Conservation (phyloP, 23 tunicate genomes). For the Halocynthia aurantium region DNA sequence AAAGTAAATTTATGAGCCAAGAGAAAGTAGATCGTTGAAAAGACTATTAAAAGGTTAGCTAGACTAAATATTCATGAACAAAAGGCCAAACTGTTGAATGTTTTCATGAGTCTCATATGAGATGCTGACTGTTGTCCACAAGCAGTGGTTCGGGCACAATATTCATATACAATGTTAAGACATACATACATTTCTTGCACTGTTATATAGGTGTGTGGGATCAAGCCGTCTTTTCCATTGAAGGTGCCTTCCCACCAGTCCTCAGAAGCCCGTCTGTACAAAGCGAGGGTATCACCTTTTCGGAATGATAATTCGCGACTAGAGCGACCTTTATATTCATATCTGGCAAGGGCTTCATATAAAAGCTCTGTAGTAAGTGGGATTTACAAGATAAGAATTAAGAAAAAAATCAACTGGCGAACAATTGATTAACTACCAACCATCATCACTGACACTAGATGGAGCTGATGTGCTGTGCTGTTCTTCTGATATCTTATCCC, state of each 20-base stretch:
- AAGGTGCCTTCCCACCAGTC: constrained; percentile 91
- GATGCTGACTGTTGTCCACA: too few species aligned
- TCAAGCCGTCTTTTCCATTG: constrained; percentile 80
- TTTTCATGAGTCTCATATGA: too few species aligned
- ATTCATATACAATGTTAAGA: not conserved
- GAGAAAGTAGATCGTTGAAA: not conserved
- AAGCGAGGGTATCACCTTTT: constrained; percentile 54
- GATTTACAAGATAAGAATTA: not conserved
- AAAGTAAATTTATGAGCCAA: not conserved
- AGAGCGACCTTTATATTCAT: constrained; percentile 92
- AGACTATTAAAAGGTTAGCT: constrained; percentile 7
- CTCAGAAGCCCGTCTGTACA: constrained; percentile 52
- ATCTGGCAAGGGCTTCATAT: constrained; percentile 63
- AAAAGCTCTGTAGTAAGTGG: constrained; percentile 41
- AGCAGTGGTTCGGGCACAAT: too few species aligned
- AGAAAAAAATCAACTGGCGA: not conserved
- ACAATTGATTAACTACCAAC: constrained; percentile 6
- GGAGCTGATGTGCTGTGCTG: constrained; percentile 33
- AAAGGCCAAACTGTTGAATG: too few species aligned
- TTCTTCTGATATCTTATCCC: constrained; percentile 18
- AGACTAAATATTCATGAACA: too few species aligned
- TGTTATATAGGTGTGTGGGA: constrained; percentile 73
- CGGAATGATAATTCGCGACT: constrained; percentile 65
- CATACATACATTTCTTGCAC: constrained; percentile 65
- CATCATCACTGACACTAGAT: constrained; percentile 78